Conservation (phyloP, 2,113 vertebrate genomes). For the Passer montanus region DNA sequence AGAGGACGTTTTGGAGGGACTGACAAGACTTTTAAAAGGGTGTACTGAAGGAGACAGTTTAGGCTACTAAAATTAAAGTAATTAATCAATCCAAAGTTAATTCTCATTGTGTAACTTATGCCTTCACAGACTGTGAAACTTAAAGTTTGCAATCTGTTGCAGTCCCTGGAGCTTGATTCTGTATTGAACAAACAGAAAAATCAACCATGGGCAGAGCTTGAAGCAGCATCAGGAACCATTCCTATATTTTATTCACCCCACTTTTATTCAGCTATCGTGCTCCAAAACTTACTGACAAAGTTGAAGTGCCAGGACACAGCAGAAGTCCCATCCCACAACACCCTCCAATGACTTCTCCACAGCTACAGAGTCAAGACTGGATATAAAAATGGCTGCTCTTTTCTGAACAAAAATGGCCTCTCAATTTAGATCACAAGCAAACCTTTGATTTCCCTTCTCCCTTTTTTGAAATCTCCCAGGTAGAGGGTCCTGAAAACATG, state of each 20-base stretch:
- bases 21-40: neutral
- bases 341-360: neutral
- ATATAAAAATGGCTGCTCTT: neutral
- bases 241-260: neutral
- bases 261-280: neutral
- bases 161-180: neutral
- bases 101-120: neutral
- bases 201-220: neutral
- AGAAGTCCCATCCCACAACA: neutral
- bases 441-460: neutral
- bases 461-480: neutral
- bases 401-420: neutral
- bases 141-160: neutral
- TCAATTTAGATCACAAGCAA: neutral
- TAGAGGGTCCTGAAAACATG: neutral
- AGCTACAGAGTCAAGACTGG: neutral
- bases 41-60: neutral
- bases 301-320: neutral
- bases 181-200: neutral
- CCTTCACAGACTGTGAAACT: neutral
- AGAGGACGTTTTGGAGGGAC: neutral
- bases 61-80: conserved; percentile 1
- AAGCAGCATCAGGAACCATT: neutral
- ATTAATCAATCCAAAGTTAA: conserved; percentile 12
- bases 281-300: neutral